Percentiles rank a stretch among this genome's conserved stretches.
Evolutionary conservation across 2,797 vertebrate genomes (phyloP).

Genomic region (Molossus alvarezi): DNA sequence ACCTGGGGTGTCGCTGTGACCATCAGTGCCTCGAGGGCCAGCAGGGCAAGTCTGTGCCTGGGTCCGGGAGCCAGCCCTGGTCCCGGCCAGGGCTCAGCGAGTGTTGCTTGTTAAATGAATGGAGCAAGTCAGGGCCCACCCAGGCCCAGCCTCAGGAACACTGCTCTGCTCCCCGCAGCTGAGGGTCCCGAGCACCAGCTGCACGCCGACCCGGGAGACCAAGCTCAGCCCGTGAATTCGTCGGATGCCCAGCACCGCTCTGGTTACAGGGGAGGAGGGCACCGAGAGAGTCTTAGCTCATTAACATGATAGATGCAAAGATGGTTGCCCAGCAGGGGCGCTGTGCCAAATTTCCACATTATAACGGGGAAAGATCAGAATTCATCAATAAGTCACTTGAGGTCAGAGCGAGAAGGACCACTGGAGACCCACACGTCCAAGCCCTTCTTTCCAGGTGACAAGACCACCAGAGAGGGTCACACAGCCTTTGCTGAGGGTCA

Average conservation of each 20-base stretch:
- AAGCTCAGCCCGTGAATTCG: background rate
- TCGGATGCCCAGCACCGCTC: background rate
- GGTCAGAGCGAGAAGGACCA: background rate
- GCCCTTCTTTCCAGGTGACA: background rate
- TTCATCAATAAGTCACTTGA: background rate
- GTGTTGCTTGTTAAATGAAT: background rate
- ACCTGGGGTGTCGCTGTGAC: background rate
- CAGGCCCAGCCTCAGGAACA: background rate
- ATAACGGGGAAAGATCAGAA: background rate
- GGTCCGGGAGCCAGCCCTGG: no score
- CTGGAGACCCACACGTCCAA: background rate
- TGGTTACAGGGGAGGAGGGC: no score
- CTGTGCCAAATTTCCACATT: background rate
- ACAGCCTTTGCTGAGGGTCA: background rate
- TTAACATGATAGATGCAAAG: background rate
- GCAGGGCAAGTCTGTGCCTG: no score
- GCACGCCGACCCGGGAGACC: background rate
- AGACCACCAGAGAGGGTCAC: background rate
- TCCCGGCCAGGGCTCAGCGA: background rate
- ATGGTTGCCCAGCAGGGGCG: background rate
- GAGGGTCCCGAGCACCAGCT: background rate
- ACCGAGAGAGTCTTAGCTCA: background rate
- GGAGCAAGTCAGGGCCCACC: background rate
- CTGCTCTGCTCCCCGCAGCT: background rate
- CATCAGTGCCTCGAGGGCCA: no score